Evolutionary conservation across 2,888 invertebrate genomes (phyloP).

Genomic region (Dione vanillae): DNA sequence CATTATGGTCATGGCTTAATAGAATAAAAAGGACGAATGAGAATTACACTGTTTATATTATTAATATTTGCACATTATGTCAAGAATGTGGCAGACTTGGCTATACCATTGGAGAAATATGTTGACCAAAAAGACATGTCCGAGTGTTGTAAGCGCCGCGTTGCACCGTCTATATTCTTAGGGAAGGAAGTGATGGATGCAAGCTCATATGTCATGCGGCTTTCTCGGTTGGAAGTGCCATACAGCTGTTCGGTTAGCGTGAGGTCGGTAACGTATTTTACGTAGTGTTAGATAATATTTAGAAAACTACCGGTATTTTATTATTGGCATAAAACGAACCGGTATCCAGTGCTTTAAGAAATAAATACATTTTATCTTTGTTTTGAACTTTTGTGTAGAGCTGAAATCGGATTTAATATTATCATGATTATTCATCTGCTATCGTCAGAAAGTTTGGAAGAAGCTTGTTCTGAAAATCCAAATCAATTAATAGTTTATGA

Average conservation of each 20-base stretch:
- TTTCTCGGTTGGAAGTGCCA: constrained; percentile 66
- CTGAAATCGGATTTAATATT: constrained; percentile 71
- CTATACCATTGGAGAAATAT: constrained; percentile 51
- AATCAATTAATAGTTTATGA: constrained; percentile 69
- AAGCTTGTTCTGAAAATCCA: constrained; percentile 54
- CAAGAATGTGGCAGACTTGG: constrained; percentile 36
- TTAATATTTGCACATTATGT: constrained; percentile 26
- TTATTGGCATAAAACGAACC: no score
- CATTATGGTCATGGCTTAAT: neutral
- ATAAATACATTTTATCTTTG: neutral
- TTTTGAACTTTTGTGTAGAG: constrained; percentile 51
- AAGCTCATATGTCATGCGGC: constrained; percentile 66
- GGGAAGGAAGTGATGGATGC: constrained; percentile 66
- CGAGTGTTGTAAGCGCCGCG: constrained; percentile 69
- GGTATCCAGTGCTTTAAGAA: no score
- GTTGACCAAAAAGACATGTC: constrained; percentile 70
- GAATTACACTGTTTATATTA: constrained; percentile 14
- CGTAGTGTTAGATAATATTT: neutral
- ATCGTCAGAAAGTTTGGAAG: constrained; percentile 50
- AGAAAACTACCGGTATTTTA: neutral
- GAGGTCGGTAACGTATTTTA: constrained; percentile 55
- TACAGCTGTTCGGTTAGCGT: constrained; percentile 72
- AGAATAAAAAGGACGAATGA: constrained; percentile 27
- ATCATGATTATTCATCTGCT: constrained; percentile 65
- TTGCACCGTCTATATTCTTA: constrained; percentile 71